Evolutionary conservation across 2,113 vertebrate genomes (phyloP), one percentile per base, ranked within the genome.

Genomic region (Laticauda colubrina): DNA sequence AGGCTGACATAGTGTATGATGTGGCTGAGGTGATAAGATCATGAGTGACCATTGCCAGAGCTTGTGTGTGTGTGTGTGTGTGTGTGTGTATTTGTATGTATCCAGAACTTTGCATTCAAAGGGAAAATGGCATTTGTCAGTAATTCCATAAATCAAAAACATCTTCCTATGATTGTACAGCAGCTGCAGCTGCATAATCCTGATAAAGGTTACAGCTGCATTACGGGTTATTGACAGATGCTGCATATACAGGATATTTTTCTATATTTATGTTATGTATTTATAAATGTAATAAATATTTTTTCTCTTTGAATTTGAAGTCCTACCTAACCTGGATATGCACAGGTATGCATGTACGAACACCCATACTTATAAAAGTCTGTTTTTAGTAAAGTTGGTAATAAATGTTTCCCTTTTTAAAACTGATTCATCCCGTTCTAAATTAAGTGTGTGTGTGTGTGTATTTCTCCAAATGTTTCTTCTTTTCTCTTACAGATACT

Each of bases 401-500:
- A 11, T 29, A 51, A 64, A 57, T 6, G 12, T 81, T 20, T 39
- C 34, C 6, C 51, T 86, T 61, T 34, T 92, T 23, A 54, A 88
- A 87, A 88, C 18, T n/a, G 75, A 3, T 8, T 23, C 90, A 59
- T 15, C 55, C 26, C 53, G 10, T 86, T 95, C 43, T 90, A 5
- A 92, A 93, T 15, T 15, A 91, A n/a, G 59, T 64, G 61, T 93
- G 14, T 34, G 4, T 34, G 11, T 64, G 11, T 81, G 34, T 39
- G 7, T 43, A 3, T 81, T 39, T 81, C 34, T 81, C 18, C 18
- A 81, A 43, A 90, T 12, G 0, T 54, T 92, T 4, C 55, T 89
- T 94, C 94, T 59, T 93, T 91, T 1, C 90, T 95, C 90, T 95
- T 96, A 8, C 94, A 98, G 98, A 98, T 92, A 81, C 96, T 45